Percentiles rank a stretch among this genome's conserved stretches.
These are phyloP conservation scores for Melanotaenia parkinsoni DNA, from an alignment of 2,797 vertebrate species.

Conservation along the genomic window DNA sequence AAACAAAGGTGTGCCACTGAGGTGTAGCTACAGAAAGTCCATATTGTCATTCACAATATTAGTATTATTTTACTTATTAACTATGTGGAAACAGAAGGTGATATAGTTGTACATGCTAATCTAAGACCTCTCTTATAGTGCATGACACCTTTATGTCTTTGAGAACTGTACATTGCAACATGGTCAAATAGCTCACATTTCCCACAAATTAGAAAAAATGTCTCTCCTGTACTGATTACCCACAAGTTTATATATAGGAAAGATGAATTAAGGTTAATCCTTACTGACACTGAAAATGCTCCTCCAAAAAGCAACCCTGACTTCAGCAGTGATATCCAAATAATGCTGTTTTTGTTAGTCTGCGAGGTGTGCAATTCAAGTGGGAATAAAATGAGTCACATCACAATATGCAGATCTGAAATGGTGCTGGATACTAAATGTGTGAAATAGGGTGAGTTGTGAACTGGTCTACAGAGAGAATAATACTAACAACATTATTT, in stretches of 20 bases:
- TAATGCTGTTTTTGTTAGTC: conserved; percentile 23
- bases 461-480: conserved; percentile 29
- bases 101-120: not conserved
- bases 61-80: not conserved
- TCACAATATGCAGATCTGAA: conserved; percentile 22
- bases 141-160: not conserved
- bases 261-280: conserved; percentile 4
- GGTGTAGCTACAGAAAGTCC: too few relatives aligned
- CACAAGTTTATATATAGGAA: conserved; percentile 1
- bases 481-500: conserved; percentile 19
- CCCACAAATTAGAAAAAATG: not conserved
- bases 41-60: not conserved
- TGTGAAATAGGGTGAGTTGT: conserved; percentile 36
- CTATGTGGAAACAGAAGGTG: not conserved
- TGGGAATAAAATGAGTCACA: conserved; percentile 36
- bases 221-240: not conserved
- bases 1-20: not conserved
- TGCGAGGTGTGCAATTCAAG: conserved; percentile 13
- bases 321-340: conserved; percentile 5
- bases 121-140: not conserved
- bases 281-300: not conserved
- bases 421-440: conserved; percentile 36
- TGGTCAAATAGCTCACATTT: not conserved
- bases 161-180: not conserved
- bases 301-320: conserved; percentile 1